These are phyloP conservation scores for Epinephelus cyanopodus DNA, from an alignment of 2,113 vertebrate species.

Conservation along the genomic window DNA sequence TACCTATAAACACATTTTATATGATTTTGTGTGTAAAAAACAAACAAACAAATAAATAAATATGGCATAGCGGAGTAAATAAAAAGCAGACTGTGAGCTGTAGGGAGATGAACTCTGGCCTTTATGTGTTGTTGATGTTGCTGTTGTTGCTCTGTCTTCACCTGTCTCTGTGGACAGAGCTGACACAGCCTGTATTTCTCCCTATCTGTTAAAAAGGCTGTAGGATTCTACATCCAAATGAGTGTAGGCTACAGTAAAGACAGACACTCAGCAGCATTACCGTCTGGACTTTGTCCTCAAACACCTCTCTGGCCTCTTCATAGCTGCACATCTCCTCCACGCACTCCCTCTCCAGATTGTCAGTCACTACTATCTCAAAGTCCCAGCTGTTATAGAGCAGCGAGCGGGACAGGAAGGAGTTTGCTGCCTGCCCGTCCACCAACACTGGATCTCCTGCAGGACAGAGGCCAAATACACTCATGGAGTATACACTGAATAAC, in stretches of 20 bases:
- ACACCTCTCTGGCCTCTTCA: constrained; percentile 94
- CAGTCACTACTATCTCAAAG: constrained; percentile 89
- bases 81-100: too few species aligned
- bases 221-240: background rate
- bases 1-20: too few species aligned
- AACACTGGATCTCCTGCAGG: constrained; percentile 75
- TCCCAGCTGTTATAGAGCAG: constrained; percentile 91
- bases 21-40: too few species aligned
- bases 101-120: too few species aligned
- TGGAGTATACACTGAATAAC: background rate
- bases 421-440: constrained; percentile 79
- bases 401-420: constrained; percentile 85
- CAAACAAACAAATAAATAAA: too few species aligned
- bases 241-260: background rate
- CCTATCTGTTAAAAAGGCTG: background rate
- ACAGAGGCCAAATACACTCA: background rate
- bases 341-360: constrained; percentile 92
- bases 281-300: constrained; percentile 86
- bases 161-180: too few species aligned
- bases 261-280: constrained; percentile 68
- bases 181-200: too few species aligned
- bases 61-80: too few species aligned
- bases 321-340: constrained; percentile 90
- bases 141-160: too few species aligned
- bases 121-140: too few species aligned